A percentile compares a stretch with the other conserved stretches of the same genome.
Evolutionary conservation across 2,797 vertebrate species (phyloP).

Genomic region (Tragopan temminckii): DNA sequence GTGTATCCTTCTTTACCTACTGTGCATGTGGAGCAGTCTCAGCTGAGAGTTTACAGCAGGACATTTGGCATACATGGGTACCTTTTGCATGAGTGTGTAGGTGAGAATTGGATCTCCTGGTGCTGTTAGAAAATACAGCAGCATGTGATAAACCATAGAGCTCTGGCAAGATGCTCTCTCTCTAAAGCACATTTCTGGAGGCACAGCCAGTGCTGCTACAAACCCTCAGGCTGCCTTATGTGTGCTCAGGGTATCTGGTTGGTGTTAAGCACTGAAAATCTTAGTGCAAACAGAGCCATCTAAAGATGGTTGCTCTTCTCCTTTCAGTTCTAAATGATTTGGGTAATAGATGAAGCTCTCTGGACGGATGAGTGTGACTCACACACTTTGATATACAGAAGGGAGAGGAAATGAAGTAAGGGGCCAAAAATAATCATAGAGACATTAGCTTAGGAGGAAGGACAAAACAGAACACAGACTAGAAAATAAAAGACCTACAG

Average conservation of each 20-base stretch:
- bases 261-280: background rate
- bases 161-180: slow-evolving; percentile 37
- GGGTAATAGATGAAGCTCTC: slow-evolving; percentile 60
- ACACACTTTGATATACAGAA: slow-evolving; percentile 60
- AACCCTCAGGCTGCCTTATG: background rate
- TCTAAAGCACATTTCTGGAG: background rate
- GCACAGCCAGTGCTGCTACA: background rate
- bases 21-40: background rate
- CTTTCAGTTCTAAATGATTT: slow-evolving; percentile 15
- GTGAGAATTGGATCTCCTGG: slow-evolving; percentile 28
- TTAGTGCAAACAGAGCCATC: background rate
- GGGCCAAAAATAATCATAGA: slow-evolving; percentile 68
- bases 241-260: background rate
- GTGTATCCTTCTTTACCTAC: background rate
- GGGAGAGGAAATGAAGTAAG: slow-evolving; percentile 73
- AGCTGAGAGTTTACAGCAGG: background rate
- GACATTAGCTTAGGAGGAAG: slow-evolving; percentile 66
- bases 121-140: background rate
- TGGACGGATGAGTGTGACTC: slow-evolving; percentile 55
- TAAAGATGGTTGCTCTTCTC: slow-evolving; percentile 37
- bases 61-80: background rate
- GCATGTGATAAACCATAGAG: slow-evolving; percentile 31
- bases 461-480: slow-evolving; percentile 60
- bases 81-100: background rate
- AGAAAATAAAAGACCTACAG: slow-evolving; percentile 76